Percentiles rank a stretch among this genome's conserved stretches.
Evolutionary conservation across 2,113 vertebrate genomes (phyloP).

Genomic region (Carassius carassius): DNA sequence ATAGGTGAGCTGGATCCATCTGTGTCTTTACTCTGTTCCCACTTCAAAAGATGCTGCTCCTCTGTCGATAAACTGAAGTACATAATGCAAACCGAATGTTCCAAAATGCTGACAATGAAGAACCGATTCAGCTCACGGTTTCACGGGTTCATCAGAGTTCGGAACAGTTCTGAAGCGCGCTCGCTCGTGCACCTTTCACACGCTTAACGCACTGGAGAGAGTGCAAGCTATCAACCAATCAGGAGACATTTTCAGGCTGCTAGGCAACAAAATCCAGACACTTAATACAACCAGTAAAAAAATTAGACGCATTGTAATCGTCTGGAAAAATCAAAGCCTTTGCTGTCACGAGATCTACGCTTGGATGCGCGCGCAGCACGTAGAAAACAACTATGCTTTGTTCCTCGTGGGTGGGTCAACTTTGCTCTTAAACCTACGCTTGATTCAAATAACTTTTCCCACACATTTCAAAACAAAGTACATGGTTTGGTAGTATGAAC

Average conservation of each 20-base stretch:
- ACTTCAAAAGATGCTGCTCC: constrained; percentile 7
- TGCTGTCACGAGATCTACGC: constrained; percentile 3
- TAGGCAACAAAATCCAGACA: constrained; percentile 59
- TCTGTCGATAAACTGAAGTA: constrained; percentile 8
- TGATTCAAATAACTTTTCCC: constrained; percentile 44
- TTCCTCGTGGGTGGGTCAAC: constrained; percentile 37
- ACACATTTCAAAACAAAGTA: constrained; percentile 40
- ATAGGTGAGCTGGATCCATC: constrained; percentile 28
- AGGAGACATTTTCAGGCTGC: constrained; percentile 49
- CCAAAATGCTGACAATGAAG: not conserved
- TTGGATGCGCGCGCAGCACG: constrained; percentile 3
- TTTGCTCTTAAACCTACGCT: constrained; percentile 41
- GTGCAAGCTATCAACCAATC: constrained; percentile 44
- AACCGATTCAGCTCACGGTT: not conserved
- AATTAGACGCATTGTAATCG: not conserved
- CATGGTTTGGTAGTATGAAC: constrained; percentile 4
- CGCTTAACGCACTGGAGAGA: constrained; percentile 21
- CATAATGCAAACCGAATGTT: not conserved
- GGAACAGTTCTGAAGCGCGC: constrained; percentile 21
- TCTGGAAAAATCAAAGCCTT: constrained; percentile 6
- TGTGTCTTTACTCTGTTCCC: constrained; percentile 4
- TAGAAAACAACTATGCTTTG: not conserved
- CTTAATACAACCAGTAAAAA: constrained; percentile 34
- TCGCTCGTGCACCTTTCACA: constrained; percentile 35
- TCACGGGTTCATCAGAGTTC: not conserved